These are phyloP conservation scores for Drosophila prolongata DNA, from an alignment of 2,888 invertebrate genomes.

Conservation along the genomic window DNA sequence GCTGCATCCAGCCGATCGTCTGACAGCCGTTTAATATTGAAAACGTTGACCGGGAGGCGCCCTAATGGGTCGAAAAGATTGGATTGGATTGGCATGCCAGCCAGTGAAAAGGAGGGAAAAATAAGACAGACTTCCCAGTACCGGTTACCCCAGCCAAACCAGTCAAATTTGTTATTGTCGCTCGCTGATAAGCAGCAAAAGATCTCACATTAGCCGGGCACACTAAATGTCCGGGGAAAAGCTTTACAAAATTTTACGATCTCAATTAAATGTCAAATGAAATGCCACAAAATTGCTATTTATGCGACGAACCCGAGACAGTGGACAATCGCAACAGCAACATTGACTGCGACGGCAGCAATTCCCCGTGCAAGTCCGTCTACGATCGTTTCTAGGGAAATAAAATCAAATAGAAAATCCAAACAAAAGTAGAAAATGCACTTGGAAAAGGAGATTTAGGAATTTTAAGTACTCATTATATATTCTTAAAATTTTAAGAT, in stretches of 20 bases:
- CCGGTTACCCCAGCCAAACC: constrained; percentile 23
- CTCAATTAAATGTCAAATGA: constrained; percentile 81
- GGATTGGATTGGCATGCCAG: constrained; percentile 46
- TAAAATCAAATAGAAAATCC: constrained; percentile 72
- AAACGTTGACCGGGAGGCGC: constrained; percentile 56
- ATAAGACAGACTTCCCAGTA: constrained; percentile 27
- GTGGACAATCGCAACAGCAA: constrained; percentile 43
- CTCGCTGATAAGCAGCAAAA: constrained; percentile 67
- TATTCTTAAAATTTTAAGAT: too few species aligned
- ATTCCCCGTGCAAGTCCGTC: constrained; percentile 35
- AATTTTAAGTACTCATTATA: too few species aligned
- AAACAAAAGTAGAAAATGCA: constrained; percentile 21
- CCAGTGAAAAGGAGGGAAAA: constrained; percentile 26
- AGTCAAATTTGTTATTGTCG: constrained; percentile 41
- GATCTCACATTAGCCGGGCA: constrained; percentile 70
- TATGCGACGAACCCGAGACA: constrained; percentile 64
- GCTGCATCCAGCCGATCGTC: constrained; percentile 39
- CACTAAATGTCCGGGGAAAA: constrained; percentile 68
- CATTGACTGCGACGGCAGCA: constrained; percentile 35
- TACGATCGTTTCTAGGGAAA: constrained; percentile 75
- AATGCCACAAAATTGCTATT: constrained; percentile 81
- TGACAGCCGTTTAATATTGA: constrained; percentile 63
- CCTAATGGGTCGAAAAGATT: constrained; percentile 48
- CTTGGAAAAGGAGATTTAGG: not conserved
- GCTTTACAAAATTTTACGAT: constrained; percentile 80